These are phyloP conservation scores for Hylaeus volcanicus DNA, from an alignment of 1,140 invertebrate genomes.

Conservation along the genomic window DNA sequence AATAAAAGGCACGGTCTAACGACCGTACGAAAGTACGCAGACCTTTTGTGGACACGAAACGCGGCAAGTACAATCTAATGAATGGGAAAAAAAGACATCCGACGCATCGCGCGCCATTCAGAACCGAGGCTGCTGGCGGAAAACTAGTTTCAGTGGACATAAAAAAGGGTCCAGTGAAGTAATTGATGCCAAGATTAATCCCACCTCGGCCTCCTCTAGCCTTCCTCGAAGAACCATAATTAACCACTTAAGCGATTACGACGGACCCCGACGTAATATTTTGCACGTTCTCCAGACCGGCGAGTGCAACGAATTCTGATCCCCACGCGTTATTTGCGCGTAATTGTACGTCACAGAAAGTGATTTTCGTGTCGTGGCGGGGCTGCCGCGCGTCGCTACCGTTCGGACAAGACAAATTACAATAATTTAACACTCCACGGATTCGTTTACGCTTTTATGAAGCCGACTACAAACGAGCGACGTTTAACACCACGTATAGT, in stretches of 20 bases:
- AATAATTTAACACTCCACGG: slow-evolving; percentile 47
- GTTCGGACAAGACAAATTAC: slow-evolving; percentile 42
- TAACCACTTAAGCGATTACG: slow-evolving; percentile 76
- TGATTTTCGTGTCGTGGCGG: slow-evolving; percentile 43
- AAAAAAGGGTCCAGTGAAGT: slow-evolving; percentile 59
- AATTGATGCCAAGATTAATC: slow-evolving; percentile 75
- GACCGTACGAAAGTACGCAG: neutral
- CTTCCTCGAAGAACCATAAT: slow-evolving; percentile 73
- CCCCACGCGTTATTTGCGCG: slow-evolving; percentile 38
- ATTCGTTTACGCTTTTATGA: slow-evolving; percentile 28
- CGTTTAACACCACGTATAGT: neutral
- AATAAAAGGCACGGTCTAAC: slow-evolving; percentile 5
- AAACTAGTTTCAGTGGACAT: slow-evolving; percentile 51
- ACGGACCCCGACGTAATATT: slow-evolving; percentile 69
- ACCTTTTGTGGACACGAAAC: neutral
- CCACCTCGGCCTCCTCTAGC: slow-evolving; percentile 63
- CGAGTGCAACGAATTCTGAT: slow-evolving; percentile 56
- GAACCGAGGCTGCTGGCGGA: slow-evolving; percentile 24
- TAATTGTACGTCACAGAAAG: slow-evolving; percentile 37
- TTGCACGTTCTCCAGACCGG: slow-evolving; percentile 48
- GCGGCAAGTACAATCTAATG: slow-evolving; percentile 14
- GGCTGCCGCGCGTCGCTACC: slow-evolving; percentile 25
- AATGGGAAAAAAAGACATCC: slow-evolving; percentile 12
- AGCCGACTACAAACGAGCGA: neutral
- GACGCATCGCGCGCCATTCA: slow-evolving; percentile 41